Evolutionary conservation across 2,888 invertebrate species (phyloP), one percentile per base, ranked within the genome.

Genomic region (Plebejus argus): DNA sequence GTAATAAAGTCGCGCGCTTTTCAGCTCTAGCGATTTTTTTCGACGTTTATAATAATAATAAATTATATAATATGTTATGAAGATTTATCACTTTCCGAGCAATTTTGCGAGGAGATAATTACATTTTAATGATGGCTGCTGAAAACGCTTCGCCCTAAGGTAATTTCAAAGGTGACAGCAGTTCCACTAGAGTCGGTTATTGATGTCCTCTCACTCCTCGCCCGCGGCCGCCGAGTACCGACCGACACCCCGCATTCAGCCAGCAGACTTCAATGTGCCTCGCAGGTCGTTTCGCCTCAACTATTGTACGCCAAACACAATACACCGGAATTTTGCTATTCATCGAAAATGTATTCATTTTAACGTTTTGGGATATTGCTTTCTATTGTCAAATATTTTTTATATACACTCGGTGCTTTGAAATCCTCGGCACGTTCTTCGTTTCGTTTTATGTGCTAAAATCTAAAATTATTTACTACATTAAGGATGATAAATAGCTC

Each of bases 241-340:
- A 74, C 23, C 53, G 28, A 74, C 28, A 49, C 53, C 53, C 49
- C 28, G 53, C 74, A 53, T 81, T 82, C 81, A 53, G 53, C 18
- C 53, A 18, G 18, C 53, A 81, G 80, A 80, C 80, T 77, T 80
- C 84, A 86, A 85, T 80, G 82, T 82, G 82, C 83, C 83, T 83
- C 82, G 81, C 80, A 82, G 81, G 80, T 80, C 81, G 85, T 84
- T 84, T 86, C 81, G 76, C 81, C 80, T 81, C 77, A 82, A 80
- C 86, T 80, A 85, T 89, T 89, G 86, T 87, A 85, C 84, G 85
- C 82, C 83, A 81, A 82, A 83, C 85, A 89, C 87, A 88, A 89
- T 87, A 84, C 81, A 83, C 83, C 83, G 81, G 85, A 88, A 87
- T 86, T 88, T 83, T 83, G 84, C 86, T 86, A 86, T 87, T 88